Percentiles rank a stretch among this genome's conserved stretches.
Evolutionary conservation across 2,888 invertebrate species (phyloP).

Genomic region (Tanaodytes sp.): DNA sequence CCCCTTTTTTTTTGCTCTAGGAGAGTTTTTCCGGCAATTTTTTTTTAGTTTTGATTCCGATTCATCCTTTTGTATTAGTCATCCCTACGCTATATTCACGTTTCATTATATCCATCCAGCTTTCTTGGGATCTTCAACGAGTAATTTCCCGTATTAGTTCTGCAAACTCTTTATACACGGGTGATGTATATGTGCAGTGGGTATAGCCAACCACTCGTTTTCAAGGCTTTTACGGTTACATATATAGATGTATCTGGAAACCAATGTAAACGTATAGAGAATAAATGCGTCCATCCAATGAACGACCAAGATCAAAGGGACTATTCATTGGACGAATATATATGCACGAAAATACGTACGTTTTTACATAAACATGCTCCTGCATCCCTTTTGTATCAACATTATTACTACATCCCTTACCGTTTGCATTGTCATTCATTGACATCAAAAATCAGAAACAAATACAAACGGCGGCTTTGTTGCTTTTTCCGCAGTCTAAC

Average conservation of each 20-base stretch:
- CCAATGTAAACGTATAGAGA: conserved; percentile 48
- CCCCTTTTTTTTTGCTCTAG: too few relatives aligned
- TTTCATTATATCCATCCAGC: conserved; percentile 33
- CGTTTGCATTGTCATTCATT: conserved; percentile 39
- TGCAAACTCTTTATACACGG: conserved; percentile 42
- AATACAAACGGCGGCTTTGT: too few relatives aligned
- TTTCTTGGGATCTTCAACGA: conserved; percentile 37
- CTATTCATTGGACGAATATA: conserved; percentile 64
- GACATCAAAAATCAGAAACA: conserved; percentile 49
- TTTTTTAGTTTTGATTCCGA: too few relatives aligned
- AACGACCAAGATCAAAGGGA: conserved; percentile 67
- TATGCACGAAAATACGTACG: conserved; percentile 53
- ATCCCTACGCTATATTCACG: conserved; percentile 12
- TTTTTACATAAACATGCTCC: conserved; percentile 47
- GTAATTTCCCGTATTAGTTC: conserved; percentile 52
- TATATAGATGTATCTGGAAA: conserved; percentile 50
- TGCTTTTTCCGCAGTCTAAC: too few relatives aligned
- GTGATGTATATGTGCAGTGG: conserved; percentile 20
- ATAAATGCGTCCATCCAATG: conserved; percentile 55
- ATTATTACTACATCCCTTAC: conserved; percentile 60
- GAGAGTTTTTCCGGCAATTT: too few relatives aligned
- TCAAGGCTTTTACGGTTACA: conserved; percentile 45
- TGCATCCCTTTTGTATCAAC: conserved; percentile 54
- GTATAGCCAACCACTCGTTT: conserved; percentile 41
- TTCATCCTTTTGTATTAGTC: conserved; percentile 33